Base-by-base conservation (phyloP, 2,888 invertebrate species). In the Phrixothrix hirtus region DNA sequence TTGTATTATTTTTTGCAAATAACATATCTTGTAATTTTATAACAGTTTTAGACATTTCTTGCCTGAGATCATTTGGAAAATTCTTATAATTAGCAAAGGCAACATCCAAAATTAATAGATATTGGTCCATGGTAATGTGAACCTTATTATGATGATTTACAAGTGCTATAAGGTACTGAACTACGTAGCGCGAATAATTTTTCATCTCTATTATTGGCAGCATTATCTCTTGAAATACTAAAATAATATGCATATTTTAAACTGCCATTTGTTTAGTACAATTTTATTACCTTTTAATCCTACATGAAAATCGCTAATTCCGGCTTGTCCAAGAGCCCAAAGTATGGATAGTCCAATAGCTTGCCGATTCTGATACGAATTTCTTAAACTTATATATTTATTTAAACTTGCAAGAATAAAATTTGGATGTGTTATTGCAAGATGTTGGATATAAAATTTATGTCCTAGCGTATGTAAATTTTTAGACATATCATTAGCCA, bases 311-410 rank as follows among this genome's bases (percentile, higher is more conserved):
- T 88, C 81, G 55, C 76, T 80, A 39, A 79, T 75, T 0, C 89
- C 89, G 6, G 84, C 85, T 68, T 89, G 89, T 1, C 87, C 87
- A n/a, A 88, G 77, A 1, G 85, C 85, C 89, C 90, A 90, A 1
- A 90, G 74, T 30, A 90, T 77, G 0, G 88, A 84, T 21, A 87
- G 75, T 1, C 89, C 88, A 54, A 89, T 84, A 1, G 83, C 81
- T 51, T 86, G 85, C 39, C 88, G 79, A 69, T 89, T 90, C 65
- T 88, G 88, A 68, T 89, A 90, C 0, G 89, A 90, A 64, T 85
- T 87, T 26, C 84, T 79, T 11, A 89, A 73, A 48, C 79, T 80
- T 2, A 80, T 77, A 56, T 83, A 80, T 70, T 88, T 89, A 7
- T 80, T 76, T 60, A 87, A 71, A 52, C 84, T 86, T 1, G 77